Base-by-base conservation (phyloP, 2,113 vertebrate genomes). In the Oceanites oceanicus region DNA sequence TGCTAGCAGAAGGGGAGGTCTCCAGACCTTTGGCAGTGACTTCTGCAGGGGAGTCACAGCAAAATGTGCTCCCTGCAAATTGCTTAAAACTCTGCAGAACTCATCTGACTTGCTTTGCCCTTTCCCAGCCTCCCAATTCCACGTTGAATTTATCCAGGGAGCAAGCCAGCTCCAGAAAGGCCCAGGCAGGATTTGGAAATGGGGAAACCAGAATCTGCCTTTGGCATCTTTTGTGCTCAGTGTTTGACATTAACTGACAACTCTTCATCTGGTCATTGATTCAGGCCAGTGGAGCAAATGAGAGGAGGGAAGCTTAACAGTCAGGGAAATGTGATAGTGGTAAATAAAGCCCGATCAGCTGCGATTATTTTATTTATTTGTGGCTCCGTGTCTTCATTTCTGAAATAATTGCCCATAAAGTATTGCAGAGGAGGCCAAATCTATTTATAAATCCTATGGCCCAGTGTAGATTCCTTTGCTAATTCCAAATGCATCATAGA, bases 341-440 rank as follows among this genome's bases (percentile, higher is more conserved):
- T 94, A 90, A 95, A 93, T 88, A 95, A 94, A 95, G 62, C 66
- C 79, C 32, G 70, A 83, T 96, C 79, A 76, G 58, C 88, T 62
- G 61, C 82, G 89, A 90, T 96, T 83, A 92, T 94, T 94, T 95
- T 95, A 93, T 96, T 96, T 96, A 93, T 96, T 70, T 42, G 76
- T 94, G 88, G 40, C 81, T 92, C 93, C 85, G 85, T 76, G 55
- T 95, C 90, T 94, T 92, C 92, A 88, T 80, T 93, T 94, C 90
- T 95, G 92, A 91, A 96, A 96, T 96, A 95, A 95, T 94, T 96
- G 91, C 80, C 90, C 80, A 93, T 90, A 94, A 97, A 97, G 56
- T 79, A 85, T 85, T 94, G 81, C 80, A 73, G 71, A 84, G 68
- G 61, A 92, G 95, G 87, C 93, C 95, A 95, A 88, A 90, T 90